Conservation (phyloP, 2,888 invertebrate genomes). For the Marasmarcha lunaedactyla region DNA sequence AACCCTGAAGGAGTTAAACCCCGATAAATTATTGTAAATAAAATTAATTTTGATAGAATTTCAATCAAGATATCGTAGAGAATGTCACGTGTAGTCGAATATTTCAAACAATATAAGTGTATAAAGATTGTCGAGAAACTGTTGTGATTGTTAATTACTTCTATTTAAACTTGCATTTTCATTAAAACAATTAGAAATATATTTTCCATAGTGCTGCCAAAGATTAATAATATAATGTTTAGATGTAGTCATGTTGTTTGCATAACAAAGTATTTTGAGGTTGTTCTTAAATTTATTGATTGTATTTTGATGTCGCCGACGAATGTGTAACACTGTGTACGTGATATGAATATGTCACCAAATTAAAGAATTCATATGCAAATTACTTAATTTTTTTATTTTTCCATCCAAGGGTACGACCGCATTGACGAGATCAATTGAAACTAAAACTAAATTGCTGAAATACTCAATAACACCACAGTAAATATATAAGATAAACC, state of each 20-base stretch:
- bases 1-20: conserved; percentile 61
- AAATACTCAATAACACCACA: no score
- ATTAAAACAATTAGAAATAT: conserved; percentile 62
- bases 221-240: conserved; percentile 57
- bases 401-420: no score
- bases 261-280: conserved; percentile 59
- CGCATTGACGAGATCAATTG: no score
- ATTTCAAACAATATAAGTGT: conserved; percentile 36
- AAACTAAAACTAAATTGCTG: no score
- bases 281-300: conserved; percentile 59
- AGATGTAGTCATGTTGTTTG: conserved; percentile 63
- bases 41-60: conserved; percentile 40
- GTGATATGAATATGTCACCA: conserved; percentile 50
- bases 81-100: conserved; percentile 33
- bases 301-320: conserved; percentile 57
- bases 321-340: conserved; percentile 54
- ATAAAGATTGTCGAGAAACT: conserved; percentile 53
- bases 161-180: conserved; percentile 66
- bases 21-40: conserved; percentile 53
- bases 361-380: conserved; percentile 50
- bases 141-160: conserved; percentile 59
- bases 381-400: conserved; percentile 4
- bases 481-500: no score
- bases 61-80: conserved; percentile 28
- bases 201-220: conserved; percentile 73